Percentiles rank a stretch among this genome's conserved stretches.
These are phyloP conservation scores for Prorops nasuta DNA, from an alignment of 1,140 invertebrate genomes.

Conservation along the genomic window DNA sequence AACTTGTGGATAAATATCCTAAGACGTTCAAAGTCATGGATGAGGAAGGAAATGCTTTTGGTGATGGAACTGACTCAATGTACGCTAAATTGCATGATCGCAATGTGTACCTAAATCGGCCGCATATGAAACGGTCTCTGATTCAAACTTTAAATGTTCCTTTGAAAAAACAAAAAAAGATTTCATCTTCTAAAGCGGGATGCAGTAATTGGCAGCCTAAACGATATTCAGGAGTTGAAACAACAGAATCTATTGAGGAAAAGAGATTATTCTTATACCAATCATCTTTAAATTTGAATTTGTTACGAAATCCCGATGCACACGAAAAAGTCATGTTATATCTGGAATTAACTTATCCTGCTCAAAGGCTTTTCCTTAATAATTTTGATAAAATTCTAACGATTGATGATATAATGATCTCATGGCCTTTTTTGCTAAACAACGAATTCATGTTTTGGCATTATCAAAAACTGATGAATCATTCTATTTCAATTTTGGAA, in stretches of 20 bases:
- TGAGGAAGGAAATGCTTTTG: conserved; percentile 6
- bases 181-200: neutral
- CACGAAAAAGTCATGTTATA: neutral
- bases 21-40: conserved; percentile 5
- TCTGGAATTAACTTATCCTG: neutral
- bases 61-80: conserved; percentile 3
- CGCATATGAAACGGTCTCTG: neutral
- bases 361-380: neutral
- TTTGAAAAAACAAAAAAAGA: neutral
- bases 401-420: neutral
- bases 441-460: neutral
- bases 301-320: neutral
- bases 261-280: neutral
- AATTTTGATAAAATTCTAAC: neutral
- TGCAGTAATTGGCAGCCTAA: neutral
- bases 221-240: neutral
- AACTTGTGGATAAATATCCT: conserved; percentile 10
- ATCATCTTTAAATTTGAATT: neutral
- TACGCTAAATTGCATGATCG: conserved; percentile 1
- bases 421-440: neutral
- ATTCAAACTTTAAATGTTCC: neutral
- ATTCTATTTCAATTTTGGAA: too few species aligned
- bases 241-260: neutral
- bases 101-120: conserved; percentile 8
- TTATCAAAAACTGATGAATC: too few species aligned